Percentiles rank a stretch among this genome's conserved stretches.
Conservation (phyloP, 92 coral and sea anemone genomes). For the Muricea muricata region DNA sequence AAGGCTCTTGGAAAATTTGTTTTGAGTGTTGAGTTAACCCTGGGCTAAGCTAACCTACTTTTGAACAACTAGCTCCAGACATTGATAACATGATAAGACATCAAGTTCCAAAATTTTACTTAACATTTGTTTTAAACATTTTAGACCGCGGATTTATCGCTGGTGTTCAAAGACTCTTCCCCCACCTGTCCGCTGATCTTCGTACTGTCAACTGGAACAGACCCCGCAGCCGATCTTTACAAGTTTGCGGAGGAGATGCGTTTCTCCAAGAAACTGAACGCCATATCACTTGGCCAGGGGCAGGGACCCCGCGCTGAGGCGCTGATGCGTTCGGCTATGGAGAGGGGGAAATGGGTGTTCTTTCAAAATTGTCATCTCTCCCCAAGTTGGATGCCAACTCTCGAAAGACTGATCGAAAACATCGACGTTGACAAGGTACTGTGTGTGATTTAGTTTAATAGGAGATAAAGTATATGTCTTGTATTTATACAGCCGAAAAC, state of each 20-base stretch:
- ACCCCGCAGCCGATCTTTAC: constrained; percentile 99
- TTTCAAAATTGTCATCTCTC: constrained; percentile 98
- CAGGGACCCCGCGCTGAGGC: constrained; percentile 99
- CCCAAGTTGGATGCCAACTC: constrained; percentile 95
- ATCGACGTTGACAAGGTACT: constrained; percentile 95
- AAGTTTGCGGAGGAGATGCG: constrained; percentile 99
- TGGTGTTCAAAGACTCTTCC: constrained; percentile 96
- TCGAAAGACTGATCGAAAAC: constrained; percentile 93
- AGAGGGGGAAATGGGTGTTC: constrained; percentile 99
- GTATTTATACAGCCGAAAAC: too few relatives aligned
- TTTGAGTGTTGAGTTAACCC: too few relatives aligned
- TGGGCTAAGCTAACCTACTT: too few relatives aligned
- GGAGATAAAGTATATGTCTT: too few relatives aligned
- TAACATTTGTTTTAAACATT: too few relatives aligned
- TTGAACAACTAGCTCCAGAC: too few relatives aligned
- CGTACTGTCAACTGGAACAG: constrained; percentile 96
- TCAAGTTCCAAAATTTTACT: too few relatives aligned
- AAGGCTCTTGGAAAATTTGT: too few relatives aligned
- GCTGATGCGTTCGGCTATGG: constrained; percentile 98
- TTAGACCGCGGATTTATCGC: constrained; percentile 92
- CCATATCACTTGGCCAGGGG: constrained; percentile 97
- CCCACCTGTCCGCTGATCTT: constrained; percentile 93
- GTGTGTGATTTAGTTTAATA: background rate
- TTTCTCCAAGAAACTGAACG: constrained; percentile 91
- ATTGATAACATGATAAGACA: too few relatives aligned